Percentiles rank a stretch among this genome's conserved stretches.
These are phyloP conservation scores for Periparus ater DNA, from an alignment of 2,797 vertebrate species.

Conservation along the genomic window DNA sequence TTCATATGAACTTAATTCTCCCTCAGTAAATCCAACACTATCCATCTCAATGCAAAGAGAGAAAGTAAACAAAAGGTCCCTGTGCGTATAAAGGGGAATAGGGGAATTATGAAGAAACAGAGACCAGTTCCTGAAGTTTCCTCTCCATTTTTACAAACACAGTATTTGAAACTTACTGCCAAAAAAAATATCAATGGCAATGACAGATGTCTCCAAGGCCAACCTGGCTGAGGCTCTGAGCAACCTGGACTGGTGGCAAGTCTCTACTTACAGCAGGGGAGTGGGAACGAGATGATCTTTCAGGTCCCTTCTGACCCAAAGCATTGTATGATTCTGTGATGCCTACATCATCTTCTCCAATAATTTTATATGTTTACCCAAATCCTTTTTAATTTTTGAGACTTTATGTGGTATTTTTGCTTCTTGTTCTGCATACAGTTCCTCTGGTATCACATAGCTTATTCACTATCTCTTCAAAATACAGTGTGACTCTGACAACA, in stretches of 20 bases:
- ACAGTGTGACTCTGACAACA: not conserved
- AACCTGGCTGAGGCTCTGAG: not conserved
- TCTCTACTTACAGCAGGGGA: too few species aligned
- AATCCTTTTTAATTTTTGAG: not conserved
- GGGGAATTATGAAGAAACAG: not conserved
- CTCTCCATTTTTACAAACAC: not conserved
- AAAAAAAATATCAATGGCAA: not conserved
- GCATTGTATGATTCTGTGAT: not conserved
- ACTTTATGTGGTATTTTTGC: not conserved
- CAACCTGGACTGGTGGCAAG: not conserved
- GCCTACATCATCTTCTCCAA: not conserved
- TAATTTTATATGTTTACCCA: not conserved
- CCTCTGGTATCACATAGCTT: not conserved
- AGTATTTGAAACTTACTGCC: not conserved
- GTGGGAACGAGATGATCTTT: not conserved
- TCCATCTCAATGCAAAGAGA: not conserved
- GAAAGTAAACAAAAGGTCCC: not conserved
- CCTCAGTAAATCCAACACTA: not conserved
- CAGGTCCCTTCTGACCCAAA: not conserved
- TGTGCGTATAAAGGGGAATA: accelerated
- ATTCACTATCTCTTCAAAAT: not conserved
- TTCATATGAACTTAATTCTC: not conserved
- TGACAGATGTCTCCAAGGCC: not conserved
- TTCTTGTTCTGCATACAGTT: not conserved
- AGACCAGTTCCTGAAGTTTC: not conserved